These are phyloP conservation scores for Mastacembelus armatus DNA, from an alignment of 2,797 vertebrate genomes.

Conservation along the genomic window DNA sequence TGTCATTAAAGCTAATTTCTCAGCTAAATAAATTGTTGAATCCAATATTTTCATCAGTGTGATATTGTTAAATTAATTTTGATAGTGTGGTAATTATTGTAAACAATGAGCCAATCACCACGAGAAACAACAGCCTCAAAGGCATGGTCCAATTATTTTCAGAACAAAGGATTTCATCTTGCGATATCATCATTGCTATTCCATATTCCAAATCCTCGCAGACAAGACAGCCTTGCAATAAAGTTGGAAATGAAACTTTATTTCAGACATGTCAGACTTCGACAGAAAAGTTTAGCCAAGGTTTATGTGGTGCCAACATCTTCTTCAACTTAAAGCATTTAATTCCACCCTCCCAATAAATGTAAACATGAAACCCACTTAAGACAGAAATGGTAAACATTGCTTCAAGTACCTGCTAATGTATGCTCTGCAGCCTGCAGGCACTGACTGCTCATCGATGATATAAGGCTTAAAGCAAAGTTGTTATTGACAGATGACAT, in stretches of 20 bases:
- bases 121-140: conserved; percentile 33
- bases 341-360: conserved; percentile 24
- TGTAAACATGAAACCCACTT: conserved; percentile 24
- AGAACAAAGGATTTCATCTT: conserved; percentile 43
- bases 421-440: conserved; percentile 57
- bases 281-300: conserved; percentile 32
- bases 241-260: conserved; percentile 26
- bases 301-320: conserved; percentile 15
- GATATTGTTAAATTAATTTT: conserved; percentile 43
- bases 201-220: conserved; percentile 26
- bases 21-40: conserved; percentile 29
- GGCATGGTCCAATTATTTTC: conserved; percentile 45
- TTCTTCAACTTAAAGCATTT: conserved; percentile 32
- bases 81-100: conserved; percentile 57
- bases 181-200: not conserved
- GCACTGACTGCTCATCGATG: conserved; percentile 59
- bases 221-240: conserved; percentile 1
- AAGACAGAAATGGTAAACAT: conserved; percentile 29
- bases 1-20: conserved; percentile 44
- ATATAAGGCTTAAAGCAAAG: conserved; percentile 50
- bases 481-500: conserved; percentile 66
- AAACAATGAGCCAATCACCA: conserved; percentile 61
- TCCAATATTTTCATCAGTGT: conserved; percentile 33
- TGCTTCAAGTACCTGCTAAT: conserved; percentile 41
- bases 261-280: conserved; percentile 30